These are phyloP conservation scores for Choloepus didactylus DNA, from an alignment of 2,797 vertebrate genomes.

Conservation along the genomic window DNA sequence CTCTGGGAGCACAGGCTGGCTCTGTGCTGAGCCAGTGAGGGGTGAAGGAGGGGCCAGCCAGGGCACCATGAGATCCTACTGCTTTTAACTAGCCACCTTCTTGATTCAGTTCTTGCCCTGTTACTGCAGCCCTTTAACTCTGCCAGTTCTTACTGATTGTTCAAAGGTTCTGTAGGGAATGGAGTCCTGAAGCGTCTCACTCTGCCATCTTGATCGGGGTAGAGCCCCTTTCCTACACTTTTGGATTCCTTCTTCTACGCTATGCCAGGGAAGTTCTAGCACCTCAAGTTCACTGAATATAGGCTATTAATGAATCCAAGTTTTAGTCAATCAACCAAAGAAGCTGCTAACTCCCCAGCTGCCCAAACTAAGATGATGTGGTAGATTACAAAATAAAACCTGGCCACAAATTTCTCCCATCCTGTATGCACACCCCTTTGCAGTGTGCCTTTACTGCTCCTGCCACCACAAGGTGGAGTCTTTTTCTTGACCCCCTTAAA, in stretches of 20 bases:
- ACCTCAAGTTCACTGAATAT: not conserved
- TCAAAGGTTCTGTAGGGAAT: too few relatives aligned
- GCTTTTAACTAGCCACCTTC: too few relatives aligned
- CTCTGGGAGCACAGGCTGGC: too few relatives aligned
- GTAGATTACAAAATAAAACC: not conserved
- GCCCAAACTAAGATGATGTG: not conserved
- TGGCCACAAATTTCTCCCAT: not conserved
- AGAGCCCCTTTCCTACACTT: not conserved
- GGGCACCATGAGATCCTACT: too few relatives aligned
- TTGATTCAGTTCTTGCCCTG: too few relatives aligned
- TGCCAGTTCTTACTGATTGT: too few relatives aligned
- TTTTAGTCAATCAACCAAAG: not conserved
- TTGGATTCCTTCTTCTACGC: not conserved
- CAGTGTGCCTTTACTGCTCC: not conserved
- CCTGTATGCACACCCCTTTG: not conserved
- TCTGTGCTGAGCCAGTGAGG: too few relatives aligned
- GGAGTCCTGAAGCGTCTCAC: not conserved
- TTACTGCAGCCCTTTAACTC: too few relatives aligned
- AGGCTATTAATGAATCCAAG: not conserved
- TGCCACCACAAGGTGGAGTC: not conserved
- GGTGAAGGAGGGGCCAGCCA: too few relatives aligned
- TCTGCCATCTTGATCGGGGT: not conserved
- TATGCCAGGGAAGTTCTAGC: not conserved
- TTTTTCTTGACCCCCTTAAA: not conserved
- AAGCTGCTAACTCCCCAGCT: not conserved